A percentile compares a stretch with the other conserved stretches of the same genome.
phyloP scores from a whole-genome alignment of 2,113 vertebrate genomes.

The Prionailurus bengalensis region DNA sequence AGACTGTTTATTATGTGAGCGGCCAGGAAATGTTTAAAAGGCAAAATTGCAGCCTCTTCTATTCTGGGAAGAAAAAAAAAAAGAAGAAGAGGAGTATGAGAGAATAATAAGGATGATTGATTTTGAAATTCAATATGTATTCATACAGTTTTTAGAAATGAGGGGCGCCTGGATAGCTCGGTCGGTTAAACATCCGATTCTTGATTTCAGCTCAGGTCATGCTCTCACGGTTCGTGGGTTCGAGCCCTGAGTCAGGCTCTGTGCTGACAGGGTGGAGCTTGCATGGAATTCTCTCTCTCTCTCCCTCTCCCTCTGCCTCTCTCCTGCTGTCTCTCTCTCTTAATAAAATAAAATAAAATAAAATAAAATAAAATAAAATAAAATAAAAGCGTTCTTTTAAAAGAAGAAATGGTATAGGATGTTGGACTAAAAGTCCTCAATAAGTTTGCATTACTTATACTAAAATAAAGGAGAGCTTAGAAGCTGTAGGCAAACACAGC shows the following conservation, averaged over 20 bases:
- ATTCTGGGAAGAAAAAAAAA: neutral
- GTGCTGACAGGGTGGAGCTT: too few species aligned
- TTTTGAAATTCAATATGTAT: neutral
- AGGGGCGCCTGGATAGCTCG: neutral
- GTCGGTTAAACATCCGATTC: too few species aligned
- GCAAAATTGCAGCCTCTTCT: neutral
- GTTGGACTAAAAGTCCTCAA: neutral
- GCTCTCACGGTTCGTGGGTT: too few species aligned
- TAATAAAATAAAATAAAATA: too few species aligned
- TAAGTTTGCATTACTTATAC: neutral
- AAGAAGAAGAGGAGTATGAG: neutral
- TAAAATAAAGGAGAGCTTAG: neutral
- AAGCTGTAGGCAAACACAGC: neutral
- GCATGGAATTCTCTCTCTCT: too few species aligned
- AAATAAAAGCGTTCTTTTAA: too few species aligned
- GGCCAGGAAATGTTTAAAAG: neutral
- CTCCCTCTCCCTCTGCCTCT: too few species aligned
- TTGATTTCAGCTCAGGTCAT: too few species aligned
- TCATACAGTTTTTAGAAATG: neutral
- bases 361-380: too few species aligned
- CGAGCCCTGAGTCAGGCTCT: too few species aligned
- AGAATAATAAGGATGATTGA: accelerated
- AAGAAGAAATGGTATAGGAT: neutral
- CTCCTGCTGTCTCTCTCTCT: too few species aligned
- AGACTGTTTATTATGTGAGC: neutral